Evolutionary conservation across 2,113 vertebrate genomes (phyloP), one percentile per base, ranked within the genome.

Genomic region (Apodemus speciosus): DNA sequence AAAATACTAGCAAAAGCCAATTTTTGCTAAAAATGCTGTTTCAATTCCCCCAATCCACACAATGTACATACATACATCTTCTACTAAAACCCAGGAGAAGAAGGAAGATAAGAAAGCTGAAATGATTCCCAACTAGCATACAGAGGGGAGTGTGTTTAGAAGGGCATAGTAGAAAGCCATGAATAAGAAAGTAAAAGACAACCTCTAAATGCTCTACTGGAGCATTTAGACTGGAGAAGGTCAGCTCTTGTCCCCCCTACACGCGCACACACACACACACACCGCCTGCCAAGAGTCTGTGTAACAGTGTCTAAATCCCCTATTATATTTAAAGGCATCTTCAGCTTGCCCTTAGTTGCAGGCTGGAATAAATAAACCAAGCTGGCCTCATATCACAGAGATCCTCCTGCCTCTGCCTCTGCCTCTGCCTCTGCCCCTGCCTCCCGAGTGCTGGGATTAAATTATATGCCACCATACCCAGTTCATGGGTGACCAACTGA

Each of bases 21-120:
- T 64, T 64, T 64, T 30, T 83, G 64, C 7, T 91, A 66, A 32
- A 66, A 66, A 30, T 81, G 92, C 84, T 53, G 90, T 66, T 86
- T 94, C 66, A 46, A 32, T 38, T 6, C n/a, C 27, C n/a, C 72
- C 30, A 46, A n/a, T 53, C 94, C 3, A 68, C 18, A 85, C 51
- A 94, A 53, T 18, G 0, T 56, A 66, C 79, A 91, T 5, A 95
- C 58, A 92, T n/a, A 62, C 21, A 91, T 30, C 13, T 27, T 40
- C 60, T 62, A 84, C 9, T 91, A 93, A 91, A 96, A 92, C 68
- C 21, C 58, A 89, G 35, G 40, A 75, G 76, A 90, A 88, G 43
- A 95, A 64, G 43, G 13, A 8, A 93, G 85, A 27, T 30, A 93
- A 92, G 89, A 53, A 92, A 89, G 92, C 60, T 56, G 27, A 95